These are phyloP conservation scores for Caenorhabditis panamensis DNA, from an alignment of 2,888 invertebrate species.

Conservation along the genomic window DNA sequence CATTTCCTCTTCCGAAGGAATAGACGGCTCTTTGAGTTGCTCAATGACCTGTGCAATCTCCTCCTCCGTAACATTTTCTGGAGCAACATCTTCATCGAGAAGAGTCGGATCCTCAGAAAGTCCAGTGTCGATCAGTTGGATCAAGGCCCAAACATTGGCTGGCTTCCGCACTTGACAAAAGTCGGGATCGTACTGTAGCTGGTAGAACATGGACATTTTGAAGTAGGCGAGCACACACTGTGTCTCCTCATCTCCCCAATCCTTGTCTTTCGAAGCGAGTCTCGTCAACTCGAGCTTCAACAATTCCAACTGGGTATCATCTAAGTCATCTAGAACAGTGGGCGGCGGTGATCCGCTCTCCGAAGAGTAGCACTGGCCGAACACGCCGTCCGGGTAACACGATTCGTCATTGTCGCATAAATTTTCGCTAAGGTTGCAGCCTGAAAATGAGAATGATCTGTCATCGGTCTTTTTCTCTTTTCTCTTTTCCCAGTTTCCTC, in stretches of 20 bases:
- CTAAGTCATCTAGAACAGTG: constrained; percentile 73
- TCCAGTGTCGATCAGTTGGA: constrained; percentile 70
- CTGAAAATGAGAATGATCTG: constrained; percentile 70
- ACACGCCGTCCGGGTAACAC: constrained; percentile 78
- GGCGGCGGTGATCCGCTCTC: constrained; percentile 71
- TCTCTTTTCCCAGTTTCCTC: neutral
- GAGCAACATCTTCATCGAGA: constrained; percentile 44
- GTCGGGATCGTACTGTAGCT: constrained; percentile 78
- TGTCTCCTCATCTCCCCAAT: constrained; percentile 76
- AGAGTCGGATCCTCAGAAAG: constrained; percentile 58
- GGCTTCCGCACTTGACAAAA: constrained; percentile 79
- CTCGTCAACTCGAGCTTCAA: constrained; percentile 74
- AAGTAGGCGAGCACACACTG: constrained; percentile 80
- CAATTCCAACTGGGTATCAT: constrained; percentile 73
- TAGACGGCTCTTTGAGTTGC: constrained; percentile 62
- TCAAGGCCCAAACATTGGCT: constrained; percentile 77
- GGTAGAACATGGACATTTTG: constrained; percentile 77
- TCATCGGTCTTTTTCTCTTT: too few species aligned
- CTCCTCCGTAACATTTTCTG: constrained; percentile 53
- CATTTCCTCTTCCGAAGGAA: constrained; percentile 51
- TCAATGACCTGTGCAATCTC: constrained; percentile 61
- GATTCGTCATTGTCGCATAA: constrained; percentile 75
- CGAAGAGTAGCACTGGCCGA: constrained; percentile 78
- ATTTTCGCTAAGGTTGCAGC: constrained; percentile 76
- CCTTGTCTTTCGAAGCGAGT: constrained; percentile 69